A percentile compares a stretch with the other conserved stretches of the same genome.
Conservation (phyloP, 2,797 vertebrate species). For the Siniperca obscura region DNA sequence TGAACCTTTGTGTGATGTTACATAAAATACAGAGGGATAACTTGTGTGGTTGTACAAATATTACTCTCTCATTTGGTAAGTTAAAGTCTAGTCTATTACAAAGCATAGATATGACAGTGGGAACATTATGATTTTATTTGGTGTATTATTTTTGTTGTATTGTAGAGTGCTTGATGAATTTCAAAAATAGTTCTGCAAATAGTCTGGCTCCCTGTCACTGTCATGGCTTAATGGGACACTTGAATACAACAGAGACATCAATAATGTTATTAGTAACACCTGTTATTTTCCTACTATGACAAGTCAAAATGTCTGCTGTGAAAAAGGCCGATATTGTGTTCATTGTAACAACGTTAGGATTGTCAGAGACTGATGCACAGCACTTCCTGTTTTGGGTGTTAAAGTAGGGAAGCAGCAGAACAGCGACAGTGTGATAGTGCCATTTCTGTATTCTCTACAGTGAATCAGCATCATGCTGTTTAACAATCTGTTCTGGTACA, state of each 20-base stretch:
- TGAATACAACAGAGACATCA: neutral
- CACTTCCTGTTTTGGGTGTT: conserved; percentile 7
- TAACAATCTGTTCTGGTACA: conserved; percentile 42
- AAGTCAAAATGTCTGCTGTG: conserved; percentile 10
- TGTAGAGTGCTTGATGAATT: neutral
- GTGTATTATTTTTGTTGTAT: neutral
- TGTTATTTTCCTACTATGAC: neutral
- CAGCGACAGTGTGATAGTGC: conserved; percentile 11
- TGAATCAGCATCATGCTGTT: conserved; percentile 49
- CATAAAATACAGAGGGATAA: neutral
- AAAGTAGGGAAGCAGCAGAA: conserved; percentile 3
- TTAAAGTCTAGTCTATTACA: neutral
- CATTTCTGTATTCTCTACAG: conserved; percentile 27
- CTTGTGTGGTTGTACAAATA: neutral
- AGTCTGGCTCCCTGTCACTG: neutral
- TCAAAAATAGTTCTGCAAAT: neutral
- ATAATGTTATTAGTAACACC: conserved; percentile 13
- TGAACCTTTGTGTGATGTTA: too few relatives aligned
- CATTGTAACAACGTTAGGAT: conserved; percentile 21
- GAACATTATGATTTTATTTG: neutral
- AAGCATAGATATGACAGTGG: neutral
- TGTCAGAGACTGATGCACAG: conserved; percentile 31
- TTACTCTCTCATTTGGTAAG: neutral
- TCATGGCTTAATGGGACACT: neutral
- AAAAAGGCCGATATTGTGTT: conserved; percentile 14